phyloP scores from a whole-genome alignment of 2,888 invertebrate genomes.

The Podabrus alpinus region DNA sequence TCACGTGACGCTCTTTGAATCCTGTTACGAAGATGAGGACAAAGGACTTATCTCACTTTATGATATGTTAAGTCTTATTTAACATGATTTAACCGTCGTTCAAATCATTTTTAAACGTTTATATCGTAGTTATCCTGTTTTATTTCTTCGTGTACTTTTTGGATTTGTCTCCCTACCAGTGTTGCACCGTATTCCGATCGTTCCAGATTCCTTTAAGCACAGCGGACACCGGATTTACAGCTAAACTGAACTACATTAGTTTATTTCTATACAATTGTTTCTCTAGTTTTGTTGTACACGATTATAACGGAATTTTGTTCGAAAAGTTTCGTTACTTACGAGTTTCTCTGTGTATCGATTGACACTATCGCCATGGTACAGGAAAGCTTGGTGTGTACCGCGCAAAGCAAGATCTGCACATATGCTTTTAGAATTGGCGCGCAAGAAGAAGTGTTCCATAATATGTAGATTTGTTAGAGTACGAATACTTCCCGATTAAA shows the following conservation, averaged over 20 bases:
- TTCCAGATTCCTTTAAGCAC: not conserved
- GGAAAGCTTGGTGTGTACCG: too few relatives aligned
- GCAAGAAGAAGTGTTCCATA: too few relatives aligned
- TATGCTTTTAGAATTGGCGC: too few relatives aligned
- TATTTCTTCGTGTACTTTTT: not conserved
- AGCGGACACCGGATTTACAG: not conserved
- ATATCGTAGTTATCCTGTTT: not conserved
- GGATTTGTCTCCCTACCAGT: not conserved
- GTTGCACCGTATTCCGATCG: not conserved
- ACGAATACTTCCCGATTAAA: too few relatives aligned
- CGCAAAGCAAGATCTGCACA: too few relatives aligned
- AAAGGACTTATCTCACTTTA: conserved; percentile 18
- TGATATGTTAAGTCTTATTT: conserved; percentile 27
- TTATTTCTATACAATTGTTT: too few relatives aligned
- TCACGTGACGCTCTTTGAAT: conserved; percentile 24
- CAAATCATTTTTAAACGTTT: not conserved
- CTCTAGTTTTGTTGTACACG: too few relatives aligned
- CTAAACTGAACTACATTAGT: not conserved
- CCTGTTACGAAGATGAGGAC: conserved; percentile 24
- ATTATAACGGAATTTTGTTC: too few relatives aligned
- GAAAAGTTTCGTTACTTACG: too few relatives aligned
- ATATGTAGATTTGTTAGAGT: too few relatives aligned
- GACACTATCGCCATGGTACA: too few relatives aligned
- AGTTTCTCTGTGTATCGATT: too few relatives aligned
- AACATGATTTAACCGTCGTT: conserved; percentile 20